Base-by-base conservation (phyloP, 1,140 invertebrate species). In the Ladona fulva region DNA sequence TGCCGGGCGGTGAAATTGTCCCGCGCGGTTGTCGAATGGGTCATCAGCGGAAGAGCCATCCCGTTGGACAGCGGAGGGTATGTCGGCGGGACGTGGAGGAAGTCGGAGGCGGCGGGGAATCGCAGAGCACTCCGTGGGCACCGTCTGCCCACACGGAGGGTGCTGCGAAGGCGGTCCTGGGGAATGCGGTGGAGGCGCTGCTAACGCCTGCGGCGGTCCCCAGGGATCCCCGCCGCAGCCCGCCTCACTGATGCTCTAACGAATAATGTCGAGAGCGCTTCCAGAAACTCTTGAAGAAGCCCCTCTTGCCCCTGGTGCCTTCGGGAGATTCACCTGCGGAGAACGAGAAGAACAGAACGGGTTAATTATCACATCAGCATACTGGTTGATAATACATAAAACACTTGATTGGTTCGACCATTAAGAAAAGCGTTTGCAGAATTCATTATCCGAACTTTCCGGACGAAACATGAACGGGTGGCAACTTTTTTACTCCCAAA, bases 221-320 rank as follows among this genome's bases (percentile, higher is more conserved):
- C 44, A 52, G 44, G 19, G 44, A 52, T 3, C 52, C 52, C 24
- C 24, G 74, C 24, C 74, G 24, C 24, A 5, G 74, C 24, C 24
- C 24, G 1, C 42, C 42, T n/a, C 52, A 88, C 88, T 91, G 90
- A 83, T 94, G 92, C 84, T 94, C 93, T 84, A 94, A 85, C 25
- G 92, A 94, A 83, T 93, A 92, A 82, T 93, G 92, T 76, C 92
- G 90, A 76, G 92, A 93, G 78, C 91, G 89, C 84, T 94, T 94
- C 92, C 92, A 94, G 79, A 94, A 90, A 83, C 88, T 92, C 85
- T 92, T 92, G 86, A 94, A 94, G 83, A 94, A 93, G 76, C 92
- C 91, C 84, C 92, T 92, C 83, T 93, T 93, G 84, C 94, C 93
- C 77, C 92, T 91, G 80, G 88, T 81, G 85, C 78, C 77, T 16